phyloP scores from a whole-genome alignment of 2,888 invertebrate genomes.

The Osmoderma eremita region DNA sequence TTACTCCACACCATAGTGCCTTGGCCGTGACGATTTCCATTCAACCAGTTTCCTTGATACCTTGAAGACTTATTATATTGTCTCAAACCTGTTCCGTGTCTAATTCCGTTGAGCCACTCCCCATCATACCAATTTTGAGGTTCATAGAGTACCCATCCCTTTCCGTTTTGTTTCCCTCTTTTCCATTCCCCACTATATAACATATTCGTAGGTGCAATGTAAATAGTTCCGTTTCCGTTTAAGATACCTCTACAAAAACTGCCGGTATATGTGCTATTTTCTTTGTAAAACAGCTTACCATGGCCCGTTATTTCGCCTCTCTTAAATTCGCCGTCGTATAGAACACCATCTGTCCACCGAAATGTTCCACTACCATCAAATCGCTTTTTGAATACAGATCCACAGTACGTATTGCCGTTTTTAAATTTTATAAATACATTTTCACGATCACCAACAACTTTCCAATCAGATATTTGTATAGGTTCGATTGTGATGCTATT shows the following conservation, averaged over 20 bases:
- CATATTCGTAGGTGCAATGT: slow-evolving; percentile 50
- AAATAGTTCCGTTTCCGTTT: slow-evolving; percentile 61
- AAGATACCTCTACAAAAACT: slow-evolving; percentile 68
- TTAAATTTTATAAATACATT: slow-evolving; percentile 66
- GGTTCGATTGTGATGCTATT: too few relatives aligned
- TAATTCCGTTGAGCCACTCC: slow-evolving; percentile 60
- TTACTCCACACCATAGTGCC: slow-evolving; percentile 72
- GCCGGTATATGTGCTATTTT: slow-evolving; percentile 70
- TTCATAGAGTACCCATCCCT: slow-evolving; percentile 60
- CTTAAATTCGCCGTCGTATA: slow-evolving; percentile 69
- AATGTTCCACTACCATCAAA: slow-evolving; percentile 71
- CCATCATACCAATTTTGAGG: slow-evolving; percentile 62
- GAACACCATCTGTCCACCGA: slow-evolving; percentile 69
- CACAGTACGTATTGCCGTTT: slow-evolving; percentile 70
- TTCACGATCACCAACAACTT: slow-evolving; percentile 58
- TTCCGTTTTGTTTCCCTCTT: slow-evolving; percentile 60
- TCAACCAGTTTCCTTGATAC: slow-evolving; percentile 69
- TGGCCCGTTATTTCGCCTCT: slow-evolving; percentile 68
- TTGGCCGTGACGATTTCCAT: slow-evolving; percentile 66
- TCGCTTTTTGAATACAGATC: slow-evolving; percentile 66
- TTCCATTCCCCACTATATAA: slow-evolving; percentile 63
- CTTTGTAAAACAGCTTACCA: slow-evolving; percentile 68
- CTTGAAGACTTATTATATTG: slow-evolving; percentile 67
- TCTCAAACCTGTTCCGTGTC: slow-evolving; percentile 68
- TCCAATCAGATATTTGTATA: slow-evolving; percentile 26